phyloP scores from a whole-genome alignment of 2,797 vertebrate species.

The Rhinella marina region DNA sequence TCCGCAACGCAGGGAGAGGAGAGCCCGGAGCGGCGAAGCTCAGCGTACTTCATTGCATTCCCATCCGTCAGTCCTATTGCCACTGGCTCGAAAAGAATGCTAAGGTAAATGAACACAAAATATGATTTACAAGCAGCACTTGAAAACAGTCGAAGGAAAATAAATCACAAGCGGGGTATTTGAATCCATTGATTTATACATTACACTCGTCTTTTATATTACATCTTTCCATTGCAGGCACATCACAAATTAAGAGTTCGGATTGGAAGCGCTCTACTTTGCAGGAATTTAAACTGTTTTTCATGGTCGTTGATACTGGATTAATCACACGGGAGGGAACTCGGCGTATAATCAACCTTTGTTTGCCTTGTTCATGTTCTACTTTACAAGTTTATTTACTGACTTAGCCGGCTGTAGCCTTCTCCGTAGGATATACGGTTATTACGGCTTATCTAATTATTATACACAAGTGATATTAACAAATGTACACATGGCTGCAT shows the following conservation, averaged over 20 bases:
- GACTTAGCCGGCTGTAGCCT: conserved; percentile 23
- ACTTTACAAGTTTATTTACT: conserved; percentile 47
- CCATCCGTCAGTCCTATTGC: conserved; percentile 82
- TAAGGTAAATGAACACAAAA: conserved; percentile 79
- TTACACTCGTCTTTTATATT: conserved; percentile 66
- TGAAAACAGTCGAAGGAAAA: conserved; percentile 71
- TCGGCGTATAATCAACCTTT: conserved; percentile 7
- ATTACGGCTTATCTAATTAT: conserved; percentile 30
- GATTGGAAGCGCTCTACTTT: conserved; percentile 19
- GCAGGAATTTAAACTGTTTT: neutral
- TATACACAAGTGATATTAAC: conserved; percentile 39
- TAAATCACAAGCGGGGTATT: conserved; percentile 73
- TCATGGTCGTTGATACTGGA: conserved; percentile 17
- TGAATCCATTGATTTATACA: conserved; percentile 69
- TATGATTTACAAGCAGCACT: conserved; percentile 76
- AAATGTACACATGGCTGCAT: neutral
- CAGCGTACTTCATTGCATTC: conserved; percentile 88
- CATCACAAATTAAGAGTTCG: conserved; percentile 45
- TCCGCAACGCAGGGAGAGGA: conserved; percentile 76
- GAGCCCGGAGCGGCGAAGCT: conserved; percentile 80
- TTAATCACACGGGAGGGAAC: conserved; percentile 42
- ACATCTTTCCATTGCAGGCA: conserved; percentile 63
- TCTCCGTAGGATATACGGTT: conserved; percentile 29
- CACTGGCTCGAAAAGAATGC: conserved; percentile 77
- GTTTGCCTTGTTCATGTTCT: conserved; percentile 32